Evolutionary conservation across 2,888 invertebrate species (phyloP).

Genomic region (Portevinia maculata): DNA sequence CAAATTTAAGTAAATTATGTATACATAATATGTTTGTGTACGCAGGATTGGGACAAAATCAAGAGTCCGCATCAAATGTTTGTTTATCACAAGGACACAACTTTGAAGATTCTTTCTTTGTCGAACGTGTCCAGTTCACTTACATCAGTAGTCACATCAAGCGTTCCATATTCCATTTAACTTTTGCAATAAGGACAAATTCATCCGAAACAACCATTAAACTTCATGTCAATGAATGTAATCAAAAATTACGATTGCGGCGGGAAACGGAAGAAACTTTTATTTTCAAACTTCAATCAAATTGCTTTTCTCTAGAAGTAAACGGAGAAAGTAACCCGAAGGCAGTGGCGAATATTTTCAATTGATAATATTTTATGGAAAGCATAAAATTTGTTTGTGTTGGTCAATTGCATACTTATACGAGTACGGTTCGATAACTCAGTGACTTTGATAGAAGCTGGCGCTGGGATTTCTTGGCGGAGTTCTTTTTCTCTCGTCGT

Average conservation of each 20-base stretch:
- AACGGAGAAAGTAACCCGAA: not conserved
- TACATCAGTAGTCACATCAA: constrained; percentile 63
- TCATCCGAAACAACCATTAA: constrained; percentile 48
- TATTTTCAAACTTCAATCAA: constrained; percentile 70
- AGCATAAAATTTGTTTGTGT: constrained; percentile 61
- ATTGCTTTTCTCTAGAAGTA: constrained; percentile 45
- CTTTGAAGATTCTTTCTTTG: constrained; percentile 19
- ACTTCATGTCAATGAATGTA: constrained; percentile 64
- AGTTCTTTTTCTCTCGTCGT: too few relatives aligned
- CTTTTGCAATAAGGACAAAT: constrained; percentile 61
- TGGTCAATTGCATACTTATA: constrained; percentile 39
- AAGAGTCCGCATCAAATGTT: not conserved
- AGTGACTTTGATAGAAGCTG: too few relatives aligned
- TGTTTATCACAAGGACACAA: constrained; percentile 2
- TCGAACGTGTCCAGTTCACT: constrained; percentile 33
- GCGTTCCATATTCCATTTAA: constrained; percentile 62
- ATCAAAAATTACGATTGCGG: constrained; percentile 49
- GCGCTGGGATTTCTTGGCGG: too few relatives aligned
- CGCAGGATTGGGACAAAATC: not conserved
- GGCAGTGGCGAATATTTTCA: constrained; percentile 53
- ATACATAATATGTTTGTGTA: too few relatives aligned
- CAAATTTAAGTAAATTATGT: not conserved
- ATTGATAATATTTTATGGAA: constrained; percentile 36
- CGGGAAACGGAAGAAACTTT: constrained; percentile 36
- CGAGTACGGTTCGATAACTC: too few relatives aligned